A percentile compares a stretch with the other conserved stretches of the same genome.
These are phyloP conservation scores for Amyelois transitella DNA, from an alignment of 1,140 invertebrate genomes.

Conservation along the genomic window DNA sequence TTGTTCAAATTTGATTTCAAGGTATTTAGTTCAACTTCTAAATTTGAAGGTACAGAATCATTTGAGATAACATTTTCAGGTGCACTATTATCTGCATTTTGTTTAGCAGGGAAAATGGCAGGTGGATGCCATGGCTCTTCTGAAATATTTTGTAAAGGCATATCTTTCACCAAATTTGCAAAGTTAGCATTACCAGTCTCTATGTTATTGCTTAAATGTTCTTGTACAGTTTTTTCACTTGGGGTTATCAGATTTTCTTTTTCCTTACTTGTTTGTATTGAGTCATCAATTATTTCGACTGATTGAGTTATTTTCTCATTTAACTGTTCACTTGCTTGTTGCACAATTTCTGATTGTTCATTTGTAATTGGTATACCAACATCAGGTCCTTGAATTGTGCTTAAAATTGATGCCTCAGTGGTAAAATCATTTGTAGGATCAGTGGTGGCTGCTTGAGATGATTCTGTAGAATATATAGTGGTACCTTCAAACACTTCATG, in stretches of 20 bases:
- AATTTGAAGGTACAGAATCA: slow-evolving; percentile 11
- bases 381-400: not conserved
- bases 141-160: slow-evolving; percentile 2
- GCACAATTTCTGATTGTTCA: not conserved
- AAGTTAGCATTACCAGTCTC: not conserved
- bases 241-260: slow-evolving; percentile 8
- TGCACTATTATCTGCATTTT: slow-evolving; percentile 10
- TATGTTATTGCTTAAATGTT: not conserved
- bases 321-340: not conserved
- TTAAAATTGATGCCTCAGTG: slow-evolving; percentile 11
- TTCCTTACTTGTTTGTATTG: not conserved
- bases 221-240: not conserved
- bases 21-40: slow-evolving; percentile 26
- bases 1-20: slow-evolving; percentile 14
- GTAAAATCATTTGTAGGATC: slow-evolving; percentile 7
- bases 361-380: not conserved
- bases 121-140: not conserved
- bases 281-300: not conserved
- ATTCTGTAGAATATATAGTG: slow-evolving; percentile 52
- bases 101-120: not conserved
- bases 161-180: not conserved
- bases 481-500: slow-evolving; percentile 68
- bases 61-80: slow-evolving; percentile 24
- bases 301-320: slow-evolving; percentile 14
- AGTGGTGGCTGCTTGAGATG: slow-evolving; percentile 12